These are phyloP conservation scores for Drosophila incognita DNA, from an alignment of 2,888 invertebrate species.

Conservation along the genomic window DNA sequence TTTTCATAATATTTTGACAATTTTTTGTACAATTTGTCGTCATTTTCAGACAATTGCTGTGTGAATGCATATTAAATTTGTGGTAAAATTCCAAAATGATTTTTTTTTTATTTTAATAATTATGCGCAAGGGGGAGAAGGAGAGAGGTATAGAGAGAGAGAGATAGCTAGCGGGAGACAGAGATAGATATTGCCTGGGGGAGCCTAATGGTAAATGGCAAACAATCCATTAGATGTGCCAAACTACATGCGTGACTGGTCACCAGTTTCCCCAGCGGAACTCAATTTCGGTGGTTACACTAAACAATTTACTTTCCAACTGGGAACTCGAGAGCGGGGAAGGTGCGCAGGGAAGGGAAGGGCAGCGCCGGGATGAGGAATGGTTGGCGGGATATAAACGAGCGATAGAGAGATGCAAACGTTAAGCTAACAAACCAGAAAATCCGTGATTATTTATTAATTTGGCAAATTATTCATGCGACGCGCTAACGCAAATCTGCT, in stretches of 20 bases:
- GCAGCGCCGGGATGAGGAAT: neutral
- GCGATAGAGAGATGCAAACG: constrained; percentile 37
- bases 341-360: neutral
- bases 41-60: constrained; percentile 2
- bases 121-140: neutral
- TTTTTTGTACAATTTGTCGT: constrained; percentile 15
- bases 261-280: constrained; percentile 37
- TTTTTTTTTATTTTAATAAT: constrained; percentile 13
- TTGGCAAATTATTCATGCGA: constrained; percentile 75
- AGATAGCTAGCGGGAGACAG: neutral
- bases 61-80: constrained; percentile 37
- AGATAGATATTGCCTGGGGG: constrained; percentile 15
- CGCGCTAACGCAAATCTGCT: constrained; percentile 62
- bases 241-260: constrained; percentile 64
- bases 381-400: neutral
- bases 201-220: constrained; percentile 40
- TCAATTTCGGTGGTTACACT: constrained; percentile 23
- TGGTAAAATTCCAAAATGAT: constrained; percentile 43
- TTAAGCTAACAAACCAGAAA: constrained; percentile 74
- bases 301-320: constrained; percentile 42
- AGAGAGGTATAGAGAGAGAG: neutral
- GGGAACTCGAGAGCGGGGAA: constrained; percentile 23
- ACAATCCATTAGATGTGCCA: constrained; percentile 67
- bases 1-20: constrained; percentile 23
- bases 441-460: constrained; percentile 77